Percentiles rank a stretch among this genome's conserved stretches.
phyloP scores from a whole-genome alignment of 2,113 vertebrate genomes.

The Laterallus jamaicensis region DNA sequence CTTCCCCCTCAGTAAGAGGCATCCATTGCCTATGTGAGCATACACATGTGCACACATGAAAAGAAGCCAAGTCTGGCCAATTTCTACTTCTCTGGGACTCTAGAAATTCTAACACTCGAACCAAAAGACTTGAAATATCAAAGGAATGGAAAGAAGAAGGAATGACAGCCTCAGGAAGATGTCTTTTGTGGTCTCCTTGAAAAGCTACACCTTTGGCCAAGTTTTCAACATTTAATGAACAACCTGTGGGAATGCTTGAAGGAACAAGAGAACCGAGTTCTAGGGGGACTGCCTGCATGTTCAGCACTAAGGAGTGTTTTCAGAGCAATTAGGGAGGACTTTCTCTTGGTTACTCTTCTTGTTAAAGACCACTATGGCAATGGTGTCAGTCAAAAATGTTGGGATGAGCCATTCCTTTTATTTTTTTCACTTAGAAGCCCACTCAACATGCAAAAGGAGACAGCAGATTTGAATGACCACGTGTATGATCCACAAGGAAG shows the following conservation, averaged over 20 bases:
- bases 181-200: not conserved
- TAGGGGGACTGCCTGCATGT: not conserved
- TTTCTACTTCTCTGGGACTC: not conserved
- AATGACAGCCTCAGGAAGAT: not conserved
- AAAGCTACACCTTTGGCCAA: constrained; percentile 13
- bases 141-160: not conserved
- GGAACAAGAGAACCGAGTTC: not conserved
- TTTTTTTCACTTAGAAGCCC: not conserved
- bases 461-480: not conserved
- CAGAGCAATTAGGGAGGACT: not conserved
- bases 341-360: not conserved
- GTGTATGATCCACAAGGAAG: not conserved
- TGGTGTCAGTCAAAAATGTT: not conserved
- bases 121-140: not conserved
- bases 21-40: not conserved
- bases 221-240: not conserved
- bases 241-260: not conserved
- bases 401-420: not conserved
- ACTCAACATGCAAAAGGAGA: not conserved
- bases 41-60: rapidly evolving
- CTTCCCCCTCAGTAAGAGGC: not conserved
- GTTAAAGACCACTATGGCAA: not conserved
- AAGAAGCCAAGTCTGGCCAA: not conserved
- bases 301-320: not conserved
- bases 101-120: not conserved